Evolutionary conservation across 2,113 vertebrate species (phyloP).

Genomic region (Uropsilus gracilis): DNA sequence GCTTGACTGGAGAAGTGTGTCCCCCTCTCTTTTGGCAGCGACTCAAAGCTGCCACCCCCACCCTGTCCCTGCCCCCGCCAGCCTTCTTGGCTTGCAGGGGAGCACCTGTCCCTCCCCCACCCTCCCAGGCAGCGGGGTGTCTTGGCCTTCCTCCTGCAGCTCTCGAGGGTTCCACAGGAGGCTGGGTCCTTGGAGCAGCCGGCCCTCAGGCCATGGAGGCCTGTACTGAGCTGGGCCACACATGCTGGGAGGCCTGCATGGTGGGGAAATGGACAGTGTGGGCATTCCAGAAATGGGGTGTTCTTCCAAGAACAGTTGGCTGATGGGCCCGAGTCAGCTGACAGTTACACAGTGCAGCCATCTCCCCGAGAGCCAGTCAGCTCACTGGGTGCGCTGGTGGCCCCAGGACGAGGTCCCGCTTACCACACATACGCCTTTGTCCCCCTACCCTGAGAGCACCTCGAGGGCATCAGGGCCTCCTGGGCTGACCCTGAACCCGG

Average conservation of each 20-base stretch:
- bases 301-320: not conserved
- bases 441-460: too few relatives aligned
- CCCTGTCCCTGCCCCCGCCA: not conserved
- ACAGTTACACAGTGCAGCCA: not conserved
- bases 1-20: constrained; percentile 82
- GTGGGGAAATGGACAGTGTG: not conserved
- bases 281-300: not conserved
- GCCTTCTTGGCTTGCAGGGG: constrained; percentile 31
- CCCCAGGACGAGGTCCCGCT: too few relatives aligned
- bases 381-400: too few relatives aligned
- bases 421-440: too few relatives aligned
- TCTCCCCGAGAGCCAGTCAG: accelerated
- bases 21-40: constrained; percentile 60
- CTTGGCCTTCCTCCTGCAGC: too few relatives aligned
- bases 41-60: constrained; percentile 55
- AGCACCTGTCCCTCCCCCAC: not conserved
- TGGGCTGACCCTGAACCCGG: too few relatives aligned
- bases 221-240: not conserved
- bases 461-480: too few relatives aligned
- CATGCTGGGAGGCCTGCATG: not conserved
- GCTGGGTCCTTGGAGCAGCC: not conserved
- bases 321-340: not conserved
- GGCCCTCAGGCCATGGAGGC: accelerated
- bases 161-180: not conserved
- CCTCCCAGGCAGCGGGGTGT: too few relatives aligned